Percentiles rank a stretch among this genome's conserved stretches.
Conservation (phyloP, 2,113 vertebrate genomes). For the Azemiops feae region DNA sequence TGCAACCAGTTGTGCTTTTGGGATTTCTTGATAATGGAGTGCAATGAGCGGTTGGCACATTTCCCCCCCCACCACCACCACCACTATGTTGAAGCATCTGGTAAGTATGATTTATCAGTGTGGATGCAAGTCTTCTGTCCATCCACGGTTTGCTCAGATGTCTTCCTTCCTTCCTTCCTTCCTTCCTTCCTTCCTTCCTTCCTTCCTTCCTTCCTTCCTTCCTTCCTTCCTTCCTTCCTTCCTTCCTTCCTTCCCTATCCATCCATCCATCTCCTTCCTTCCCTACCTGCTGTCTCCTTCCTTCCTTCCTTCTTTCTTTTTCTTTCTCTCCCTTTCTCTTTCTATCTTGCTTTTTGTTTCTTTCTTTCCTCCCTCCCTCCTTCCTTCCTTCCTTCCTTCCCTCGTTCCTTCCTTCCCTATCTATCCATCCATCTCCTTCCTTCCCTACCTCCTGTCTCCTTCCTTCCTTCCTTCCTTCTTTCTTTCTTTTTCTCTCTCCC, state of each 20-base stretch:
- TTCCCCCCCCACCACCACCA: too few species aligned
- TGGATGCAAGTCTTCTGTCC: neutral
- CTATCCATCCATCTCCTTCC: too few species aligned
- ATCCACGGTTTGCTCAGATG: neutral
- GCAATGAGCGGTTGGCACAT: too few species aligned
- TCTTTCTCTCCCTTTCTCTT: too few species aligned
- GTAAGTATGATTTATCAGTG: too few species aligned
- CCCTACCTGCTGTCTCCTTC: neutral
- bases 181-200: neutral
- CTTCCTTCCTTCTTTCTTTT: neutral
- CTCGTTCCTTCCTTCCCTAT: too few species aligned
- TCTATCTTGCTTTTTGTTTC: too few species aligned
- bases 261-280: neutral
- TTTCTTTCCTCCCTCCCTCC: too few species aligned
- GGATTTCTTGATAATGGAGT: too few species aligned
- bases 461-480: neutral
- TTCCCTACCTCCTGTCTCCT: neutral
- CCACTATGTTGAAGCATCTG: too few species aligned
- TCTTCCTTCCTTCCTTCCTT: neutral
- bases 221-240: neutral
- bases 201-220: neutral
- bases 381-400: too few species aligned
- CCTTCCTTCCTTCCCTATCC: neutral
- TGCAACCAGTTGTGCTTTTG: too few species aligned
- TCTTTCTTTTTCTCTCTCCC: neutral